Conservation (phyloP, 1,140 invertebrate genomes). For the Cataglyphis hispanica region DNA sequence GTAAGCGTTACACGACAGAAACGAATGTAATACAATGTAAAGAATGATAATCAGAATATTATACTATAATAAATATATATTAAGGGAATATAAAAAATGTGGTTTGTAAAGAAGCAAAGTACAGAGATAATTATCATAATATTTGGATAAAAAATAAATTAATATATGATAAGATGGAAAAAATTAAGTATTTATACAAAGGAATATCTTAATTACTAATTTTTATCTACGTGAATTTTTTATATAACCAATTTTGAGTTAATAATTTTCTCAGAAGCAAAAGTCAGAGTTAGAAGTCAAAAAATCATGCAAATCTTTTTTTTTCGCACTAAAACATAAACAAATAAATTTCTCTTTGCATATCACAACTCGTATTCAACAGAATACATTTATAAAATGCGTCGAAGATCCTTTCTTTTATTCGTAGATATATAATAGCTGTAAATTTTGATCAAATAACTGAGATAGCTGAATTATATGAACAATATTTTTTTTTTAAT, state of each 20-base stretch:
- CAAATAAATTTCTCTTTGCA: neutral
- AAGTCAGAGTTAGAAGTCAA: neutral
- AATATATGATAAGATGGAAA: too few species aligned
- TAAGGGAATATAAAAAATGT: neutral
- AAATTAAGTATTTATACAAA: too few species aligned
- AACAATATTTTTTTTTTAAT: neutral
- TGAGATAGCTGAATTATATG: neutral
- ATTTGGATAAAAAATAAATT: too few species aligned
- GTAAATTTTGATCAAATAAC: neutral
- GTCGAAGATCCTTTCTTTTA: neutral
- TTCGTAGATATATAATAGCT: neutral
- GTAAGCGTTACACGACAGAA: neutral
- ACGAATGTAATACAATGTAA: neutral
- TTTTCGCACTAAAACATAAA: slow-evolving; percentile 2
- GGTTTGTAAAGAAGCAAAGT: neutral
- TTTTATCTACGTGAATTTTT: neutral
- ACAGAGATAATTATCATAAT: too few species aligned
- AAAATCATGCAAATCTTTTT: neutral
- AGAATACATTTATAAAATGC: neutral
- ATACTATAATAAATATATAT: neutral
- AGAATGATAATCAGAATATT: neutral
- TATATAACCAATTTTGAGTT: neutral
- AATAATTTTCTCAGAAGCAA: neutral
- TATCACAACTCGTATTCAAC: neutral
- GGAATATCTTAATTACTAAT: too few species aligned